Evolutionary conservation across 1,140 invertebrate species (phyloP), one percentile per base, ranked within the genome.

Genomic region (Monochamus saltuarius): DNA sequence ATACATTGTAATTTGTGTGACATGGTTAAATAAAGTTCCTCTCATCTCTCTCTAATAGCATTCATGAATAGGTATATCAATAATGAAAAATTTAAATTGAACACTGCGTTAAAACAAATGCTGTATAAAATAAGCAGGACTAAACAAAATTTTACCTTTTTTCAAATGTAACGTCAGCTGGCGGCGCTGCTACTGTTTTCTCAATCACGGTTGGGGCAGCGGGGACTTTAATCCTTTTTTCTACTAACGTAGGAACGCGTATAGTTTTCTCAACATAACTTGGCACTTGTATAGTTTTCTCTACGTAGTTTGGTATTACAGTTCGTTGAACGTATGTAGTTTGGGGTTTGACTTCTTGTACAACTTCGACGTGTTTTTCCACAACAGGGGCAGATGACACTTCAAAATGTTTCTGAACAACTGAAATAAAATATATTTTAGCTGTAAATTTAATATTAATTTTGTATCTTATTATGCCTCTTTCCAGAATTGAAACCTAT

Each of bases 231-330:
- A 69, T 45, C 47, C 35, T 69, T 46, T 66, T 61, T 39, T 66
- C 61, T 22, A 69, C 56, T 22, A 61, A 56, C 11, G 67, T 65
- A 16, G 67, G 67, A 39, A 71, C 69, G 37, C 62, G 56, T n/a
- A 71, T 49, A 19, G 51, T 62, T 52, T 69, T 74, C 50, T 74
- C 71, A 10, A 70, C 67, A 38, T 70, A 68, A 13, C 59, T 67
- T 13, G 71, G 71, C 11, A 74, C 72, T 49, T 65, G 66, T 34
- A 73, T 62, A n/a, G 59, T 74, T 56, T 74, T 74, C 47, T 73
- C 71, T 13, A 72, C 68, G 49, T 73, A 74, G 34, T 73, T 66
- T 8, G 71, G 71, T 42, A 74, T 71, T 4, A 74, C 68, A 8
- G 71, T 73, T 50, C 70, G 60, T 62, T 74, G 68, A 13, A 73